phyloP scores from a whole-genome alignment of 2,888 invertebrate genomes.

The Scaptomyza polygonia region DNA sequence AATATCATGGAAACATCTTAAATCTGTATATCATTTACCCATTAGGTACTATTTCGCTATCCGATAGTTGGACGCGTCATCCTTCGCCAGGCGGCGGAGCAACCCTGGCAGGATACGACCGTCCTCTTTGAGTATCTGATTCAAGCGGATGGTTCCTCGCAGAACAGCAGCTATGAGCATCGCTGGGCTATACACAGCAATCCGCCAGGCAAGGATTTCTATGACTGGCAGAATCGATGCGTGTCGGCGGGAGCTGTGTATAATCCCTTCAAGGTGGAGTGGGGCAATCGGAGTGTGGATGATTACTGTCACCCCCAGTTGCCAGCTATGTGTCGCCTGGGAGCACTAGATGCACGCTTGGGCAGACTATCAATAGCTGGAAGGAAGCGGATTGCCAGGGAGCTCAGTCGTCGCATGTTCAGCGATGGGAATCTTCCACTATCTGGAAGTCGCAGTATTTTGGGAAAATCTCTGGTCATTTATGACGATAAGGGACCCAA shows the following conservation, averaged over 20 bases:
- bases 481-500: slow-evolving; percentile 95
- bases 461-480: slow-evolving; percentile 93
- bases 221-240: slow-evolving; percentile 95
- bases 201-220: slow-evolving; percentile 93
- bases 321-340: slow-evolving; percentile 89
- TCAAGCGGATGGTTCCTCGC: slow-evolving; percentile 92
- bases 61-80: slow-evolving; percentile 94
- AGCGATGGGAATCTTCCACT: slow-evolving; percentile 91
- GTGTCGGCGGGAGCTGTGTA: slow-evolving; percentile 90
- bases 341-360: slow-evolving; percentile 91
- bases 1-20: background rate
- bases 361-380: slow-evolving; percentile 91
- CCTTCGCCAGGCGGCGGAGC: slow-evolving; percentile 91
- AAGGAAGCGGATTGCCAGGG: slow-evolving; percentile 87
- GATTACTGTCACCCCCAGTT: slow-evolving; percentile 86
- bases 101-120: slow-evolving; percentile 93
- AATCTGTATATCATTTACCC: no score
- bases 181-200: slow-evolving; percentile 93
- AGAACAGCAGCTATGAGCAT: slow-evolving; percentile 90
- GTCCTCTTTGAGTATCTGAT: slow-evolving; percentile 93
- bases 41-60: slow-evolving; percentile 91
- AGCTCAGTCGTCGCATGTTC: slow-evolving; percentile 90
- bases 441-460: slow-evolving; percentile 88
- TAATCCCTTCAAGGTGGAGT: slow-evolving; percentile 91
- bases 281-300: slow-evolving; percentile 87